Evolutionary conservation across 2,888 invertebrate species (phyloP).

Genomic region (Limnephilus lunatus): DNA sequence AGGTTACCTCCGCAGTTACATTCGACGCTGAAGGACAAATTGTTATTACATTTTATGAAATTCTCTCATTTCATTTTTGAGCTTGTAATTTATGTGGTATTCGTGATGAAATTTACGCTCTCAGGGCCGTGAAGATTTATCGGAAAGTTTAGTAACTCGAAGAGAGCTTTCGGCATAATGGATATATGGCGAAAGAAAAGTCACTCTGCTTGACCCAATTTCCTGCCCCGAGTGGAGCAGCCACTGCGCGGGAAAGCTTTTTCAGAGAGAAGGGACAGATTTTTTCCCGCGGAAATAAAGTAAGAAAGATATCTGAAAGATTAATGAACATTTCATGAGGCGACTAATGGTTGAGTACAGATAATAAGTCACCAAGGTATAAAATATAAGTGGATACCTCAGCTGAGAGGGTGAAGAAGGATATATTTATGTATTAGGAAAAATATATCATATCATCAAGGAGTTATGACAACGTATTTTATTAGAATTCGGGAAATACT

Average conservation of each 20-base stretch:
- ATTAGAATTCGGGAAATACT: not conserved
- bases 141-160: conserved; percentile 42
- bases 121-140: conserved; percentile 47
- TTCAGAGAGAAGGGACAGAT: conserved; percentile 12
- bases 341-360: conserved; percentile 40
- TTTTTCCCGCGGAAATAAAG: conserved; percentile 12
- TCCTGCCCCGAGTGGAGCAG: conserved; percentile 19
- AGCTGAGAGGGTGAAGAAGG: not conserved
- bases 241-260: conserved; percentile 43
- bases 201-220: conserved; percentile 46
- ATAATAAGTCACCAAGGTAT: conserved; percentile 41
- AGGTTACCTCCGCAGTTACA: conserved; percentile 2
- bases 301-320: conserved; percentile 40
- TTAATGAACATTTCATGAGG: conserved; percentile 46
- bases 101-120: conserved; percentile 42
- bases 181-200: conserved; percentile 48
- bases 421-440: not conserved
- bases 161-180: conserved; percentile 37
- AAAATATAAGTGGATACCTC: not conserved
- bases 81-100: conserved; percentile 40
- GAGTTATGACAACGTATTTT: not conserved
- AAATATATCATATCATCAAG: not conserved
- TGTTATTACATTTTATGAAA: conserved; percentile 40
- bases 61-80: conserved; percentile 32
- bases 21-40: conserved; percentile 29